Percentiles rank a stretch among this genome's conserved stretches.
These are phyloP conservation scores for Saccostrea cuccullata DNA, from an alignment of 1,140 invertebrate species.

Conservation along the genomic window DNA sequence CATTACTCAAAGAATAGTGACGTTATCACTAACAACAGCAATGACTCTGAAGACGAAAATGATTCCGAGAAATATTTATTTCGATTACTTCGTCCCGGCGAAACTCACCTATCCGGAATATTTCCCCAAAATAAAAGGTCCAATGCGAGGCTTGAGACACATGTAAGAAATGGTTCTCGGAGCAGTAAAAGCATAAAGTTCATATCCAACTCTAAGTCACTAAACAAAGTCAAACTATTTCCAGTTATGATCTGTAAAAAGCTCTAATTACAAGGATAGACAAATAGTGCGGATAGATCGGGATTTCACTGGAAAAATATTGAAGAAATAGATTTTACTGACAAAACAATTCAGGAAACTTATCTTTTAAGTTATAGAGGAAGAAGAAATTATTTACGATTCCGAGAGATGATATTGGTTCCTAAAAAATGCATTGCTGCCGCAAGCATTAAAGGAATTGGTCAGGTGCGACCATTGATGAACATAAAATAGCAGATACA, in stretches of 20 bases:
- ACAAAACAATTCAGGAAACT: not conserved
- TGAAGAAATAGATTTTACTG: not conserved
- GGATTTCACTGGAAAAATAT: not conserved
- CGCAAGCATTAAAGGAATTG: not conserved
- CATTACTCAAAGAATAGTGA: not conserved
- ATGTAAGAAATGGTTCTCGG: not conserved
- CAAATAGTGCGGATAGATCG: not conserved
- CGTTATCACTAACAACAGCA: not conserved
- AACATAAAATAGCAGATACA: too few relatives aligned
- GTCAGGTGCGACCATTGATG: not conserved
- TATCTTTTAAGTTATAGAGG: not conserved
- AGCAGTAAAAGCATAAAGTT: not conserved
- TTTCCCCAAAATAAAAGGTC: not conserved
- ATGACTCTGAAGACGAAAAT: not conserved
- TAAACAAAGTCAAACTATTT: not conserved
- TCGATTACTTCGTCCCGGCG: not conserved
- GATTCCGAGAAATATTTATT: not conserved
- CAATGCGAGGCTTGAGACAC: not conserved
- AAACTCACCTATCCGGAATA: not conserved
- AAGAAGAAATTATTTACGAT: not conserved
- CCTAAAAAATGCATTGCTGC: not conserved
- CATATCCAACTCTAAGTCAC: not conserved
- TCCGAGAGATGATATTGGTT: not conserved
- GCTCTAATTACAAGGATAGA: not conserved
- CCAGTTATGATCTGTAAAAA: not conserved